phyloP scores from a whole-genome alignment of 2,797 vertebrate species.

The Enteromius trimaculatus region DNA sequence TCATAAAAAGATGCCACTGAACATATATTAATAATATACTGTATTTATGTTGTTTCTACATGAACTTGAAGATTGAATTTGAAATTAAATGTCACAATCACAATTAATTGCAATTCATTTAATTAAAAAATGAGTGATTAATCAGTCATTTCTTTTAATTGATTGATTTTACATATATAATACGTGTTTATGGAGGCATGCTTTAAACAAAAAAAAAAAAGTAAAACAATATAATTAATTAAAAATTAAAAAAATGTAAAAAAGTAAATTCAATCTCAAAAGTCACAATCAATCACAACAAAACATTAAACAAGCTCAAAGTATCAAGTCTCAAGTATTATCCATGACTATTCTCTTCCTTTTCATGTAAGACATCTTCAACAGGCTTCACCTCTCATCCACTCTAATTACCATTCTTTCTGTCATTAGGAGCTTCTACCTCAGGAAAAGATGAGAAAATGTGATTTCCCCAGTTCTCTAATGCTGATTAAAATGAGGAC shows the following conservation, averaged over 20 bases:
- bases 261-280: neutral
- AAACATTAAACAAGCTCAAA: conserved; percentile 8
- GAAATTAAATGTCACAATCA: neutral
- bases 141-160: neutral
- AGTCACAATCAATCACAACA: neutral
- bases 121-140: too few species aligned
- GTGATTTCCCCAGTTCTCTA: conserved; percentile 89
- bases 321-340: conserved; percentile 22
- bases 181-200: neutral
- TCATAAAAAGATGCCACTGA: neutral
- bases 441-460: conserved; percentile 75
- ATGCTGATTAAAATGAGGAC: conserved; percentile 81
- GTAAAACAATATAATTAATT: too few species aligned
- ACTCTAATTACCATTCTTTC: conserved; percentile 60
- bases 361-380: conserved; percentile 52
- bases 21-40: neutral
- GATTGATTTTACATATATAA: neutral
- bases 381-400: conserved; percentile 55
- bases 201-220: neutral
- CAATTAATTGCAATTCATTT: neutral
- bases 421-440: conserved; percentile 60
- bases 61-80: neutral
- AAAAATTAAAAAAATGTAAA: too few species aligned
- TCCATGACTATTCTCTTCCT: conserved; percentile 32
- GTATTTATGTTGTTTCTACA: neutral